These are phyloP conservation scores for Plectropomus leopardus DNA, from an alignment of 2,113 vertebrate genomes.

Conservation along the genomic window DNA sequence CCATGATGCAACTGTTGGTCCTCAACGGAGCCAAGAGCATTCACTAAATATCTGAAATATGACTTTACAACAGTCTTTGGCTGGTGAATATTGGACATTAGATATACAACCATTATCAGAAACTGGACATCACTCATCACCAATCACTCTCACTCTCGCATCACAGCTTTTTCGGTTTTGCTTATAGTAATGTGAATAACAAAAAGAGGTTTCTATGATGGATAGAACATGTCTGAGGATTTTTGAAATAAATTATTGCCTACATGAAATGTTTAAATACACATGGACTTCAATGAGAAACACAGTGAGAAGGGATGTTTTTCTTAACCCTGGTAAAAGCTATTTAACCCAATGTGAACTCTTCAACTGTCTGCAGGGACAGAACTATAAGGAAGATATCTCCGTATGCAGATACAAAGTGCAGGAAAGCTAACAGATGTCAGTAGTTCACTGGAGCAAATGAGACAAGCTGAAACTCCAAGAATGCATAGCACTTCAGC, in stretches of 20 bases:
- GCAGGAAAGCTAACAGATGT: constrained; percentile 5
- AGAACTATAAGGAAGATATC: not conserved
- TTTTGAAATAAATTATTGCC: not conserved
- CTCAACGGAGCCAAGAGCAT: not conserved
- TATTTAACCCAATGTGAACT: not conserved
- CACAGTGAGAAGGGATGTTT: not conserved
- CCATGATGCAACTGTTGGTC: not conserved
- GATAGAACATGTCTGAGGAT: not conserved
- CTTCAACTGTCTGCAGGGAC: not conserved
- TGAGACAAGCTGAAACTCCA: not conserved
- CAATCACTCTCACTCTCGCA: not conserved
- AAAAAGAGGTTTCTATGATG: not conserved
- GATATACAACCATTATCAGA: not conserved
- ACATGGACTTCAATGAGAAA: not conserved
- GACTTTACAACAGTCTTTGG: not conserved
- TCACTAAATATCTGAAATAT: not conserved
- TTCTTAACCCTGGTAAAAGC: not conserved
- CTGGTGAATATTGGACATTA: no score
- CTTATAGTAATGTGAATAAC: not conserved
- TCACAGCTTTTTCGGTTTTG: not conserved
- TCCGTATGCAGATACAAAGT: not conserved
- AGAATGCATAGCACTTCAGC: constrained; percentile 25
- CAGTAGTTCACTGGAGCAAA: constrained; percentile 3
- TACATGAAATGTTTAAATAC: not conserved
- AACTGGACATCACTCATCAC: not conserved